Percentiles rank a stretch among this genome's conserved stretches.
Conservation (phyloP, 2,888 invertebrate species). For the Eurois occulta region DNA sequence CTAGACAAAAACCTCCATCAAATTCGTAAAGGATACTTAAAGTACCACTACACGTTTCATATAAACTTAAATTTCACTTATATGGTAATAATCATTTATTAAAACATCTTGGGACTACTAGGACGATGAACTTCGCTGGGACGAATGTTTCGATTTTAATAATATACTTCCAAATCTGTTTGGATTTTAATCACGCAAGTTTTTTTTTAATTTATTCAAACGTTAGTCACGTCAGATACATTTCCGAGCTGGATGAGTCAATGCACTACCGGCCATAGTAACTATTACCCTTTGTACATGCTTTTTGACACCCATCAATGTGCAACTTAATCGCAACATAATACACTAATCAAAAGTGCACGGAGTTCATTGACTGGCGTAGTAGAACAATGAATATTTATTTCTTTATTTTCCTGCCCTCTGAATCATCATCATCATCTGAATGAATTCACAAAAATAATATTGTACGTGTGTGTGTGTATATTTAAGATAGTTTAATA, state of each 20-base stretch:
- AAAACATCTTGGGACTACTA: slow-evolving; percentile 8
- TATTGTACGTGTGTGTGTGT: background rate
- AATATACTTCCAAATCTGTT: slow-evolving; percentile 68
- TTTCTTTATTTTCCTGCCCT: background rate
- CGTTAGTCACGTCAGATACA: slow-evolving; percentile 64
- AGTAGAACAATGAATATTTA: slow-evolving; percentile 7
- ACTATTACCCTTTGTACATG: slow-evolving; percentile 59
- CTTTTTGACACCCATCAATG: slow-evolving; percentile 68
- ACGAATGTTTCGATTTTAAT: slow-evolving; percentile 70
- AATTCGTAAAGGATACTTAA: background rate
- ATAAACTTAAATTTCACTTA: slow-evolving; percentile 5
- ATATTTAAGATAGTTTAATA: background rate
- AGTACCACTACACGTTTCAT: background rate
- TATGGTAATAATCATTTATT: slow-evolving; percentile 18
- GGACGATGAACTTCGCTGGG: slow-evolving; percentile 64
- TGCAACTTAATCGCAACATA: slow-evolving; percentile 59
- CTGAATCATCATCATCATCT: background rate
- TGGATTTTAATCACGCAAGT: slow-evolving; percentile 66
- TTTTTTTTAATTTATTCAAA: slow-evolving; percentile 60
- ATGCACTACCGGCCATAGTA: slow-evolving; percentile 69
- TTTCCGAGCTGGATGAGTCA: slow-evolving; percentile 68
- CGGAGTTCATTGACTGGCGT: slow-evolving; percentile 34
- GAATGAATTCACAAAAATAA: background rate
- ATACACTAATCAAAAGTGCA: slow-evolving; percentile 57
- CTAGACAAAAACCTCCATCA: background rate